Percentiles rank a stretch among this genome's conserved stretches.
phyloP scores from a whole-genome alignment of 2,888 invertebrate species.

The Ichneumoninae sp. region DNA sequence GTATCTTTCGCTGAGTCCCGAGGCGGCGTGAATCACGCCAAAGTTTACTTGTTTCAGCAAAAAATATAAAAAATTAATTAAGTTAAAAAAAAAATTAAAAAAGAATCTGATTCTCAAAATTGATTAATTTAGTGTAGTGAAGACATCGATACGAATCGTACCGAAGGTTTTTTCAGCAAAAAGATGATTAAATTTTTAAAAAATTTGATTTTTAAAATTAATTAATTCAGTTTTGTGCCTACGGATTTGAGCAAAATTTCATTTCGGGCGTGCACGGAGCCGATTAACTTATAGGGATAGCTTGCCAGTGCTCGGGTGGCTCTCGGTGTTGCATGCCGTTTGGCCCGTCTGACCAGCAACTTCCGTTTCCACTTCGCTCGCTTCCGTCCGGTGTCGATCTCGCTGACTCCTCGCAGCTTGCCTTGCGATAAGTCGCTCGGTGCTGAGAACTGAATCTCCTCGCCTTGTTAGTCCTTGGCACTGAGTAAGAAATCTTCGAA shows the following conservation, averaged over 20 bases:
- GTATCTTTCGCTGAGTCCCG: conserved; percentile 21
- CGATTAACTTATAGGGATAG: not conserved
- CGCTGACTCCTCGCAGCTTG: conserved; percentile 35
- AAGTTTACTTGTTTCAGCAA: conserved; percentile 2
- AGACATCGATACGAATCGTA: not conserved
- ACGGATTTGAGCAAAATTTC: not conserved
- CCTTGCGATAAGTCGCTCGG: conserved; percentile 55
- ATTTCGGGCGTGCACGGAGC: not conserved
- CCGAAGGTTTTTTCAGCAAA: not conserved
- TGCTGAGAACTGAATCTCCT: conserved; percentile 58
- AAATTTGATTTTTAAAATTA: not conserved
- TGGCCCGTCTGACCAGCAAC: conserved; percentile 46
- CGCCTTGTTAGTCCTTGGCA: conserved; percentile 2
- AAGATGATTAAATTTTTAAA: not conserved
- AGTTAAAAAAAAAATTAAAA: not conserved
- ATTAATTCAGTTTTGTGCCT: not conserved
- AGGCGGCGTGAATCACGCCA: conserved; percentile 23
- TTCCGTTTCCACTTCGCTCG: conserved; percentile 65
- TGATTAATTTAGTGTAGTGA: not conserved
- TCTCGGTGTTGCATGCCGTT: conserved; percentile 24
- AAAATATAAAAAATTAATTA: conserved; percentile 2
- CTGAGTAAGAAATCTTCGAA: conserved; percentile 43
- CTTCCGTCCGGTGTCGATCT: conserved; percentile 58
- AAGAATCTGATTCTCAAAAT: not conserved
- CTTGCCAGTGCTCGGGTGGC: not conserved